Conservation (phyloP, 30 jellyfish, hydroid and myxozoan species). For the Haliclystus octoradiatus region DNA sequence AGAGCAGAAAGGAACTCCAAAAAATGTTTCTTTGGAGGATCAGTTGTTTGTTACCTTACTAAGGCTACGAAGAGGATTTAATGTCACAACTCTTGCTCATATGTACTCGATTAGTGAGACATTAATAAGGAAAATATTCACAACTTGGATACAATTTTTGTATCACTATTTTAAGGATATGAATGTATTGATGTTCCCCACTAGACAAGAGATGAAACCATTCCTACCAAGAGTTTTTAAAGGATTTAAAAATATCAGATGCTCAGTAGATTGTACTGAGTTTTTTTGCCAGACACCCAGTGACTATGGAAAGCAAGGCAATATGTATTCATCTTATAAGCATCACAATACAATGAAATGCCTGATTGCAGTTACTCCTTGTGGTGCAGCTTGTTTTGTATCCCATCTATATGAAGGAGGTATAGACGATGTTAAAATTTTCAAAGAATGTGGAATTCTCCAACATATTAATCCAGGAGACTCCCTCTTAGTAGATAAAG, state of each 20-base stretch:
- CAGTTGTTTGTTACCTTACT: constrained; percentile 7
- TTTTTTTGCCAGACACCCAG: constrained; percentile 39
- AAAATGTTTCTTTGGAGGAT: neutral
- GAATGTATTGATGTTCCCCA: constrained; percentile 47
- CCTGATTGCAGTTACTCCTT: constrained; percentile 50
- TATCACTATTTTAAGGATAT: constrained; percentile 46
- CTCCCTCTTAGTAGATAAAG: constrained; percentile 55
- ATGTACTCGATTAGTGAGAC: constrained; percentile 46
- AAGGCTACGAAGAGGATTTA: constrained; percentile 1
- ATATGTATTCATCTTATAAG: constrained; percentile 47
- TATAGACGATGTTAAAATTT: constrained; percentile 41
- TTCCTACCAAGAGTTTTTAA: constrained; percentile 35
- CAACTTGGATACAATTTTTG: constrained; percentile 54
- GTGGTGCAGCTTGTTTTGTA: constrained; percentile 20
- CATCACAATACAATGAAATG: constrained; percentile 52
- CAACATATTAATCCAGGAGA: constrained; percentile 54
- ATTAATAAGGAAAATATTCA: constrained; percentile 37
- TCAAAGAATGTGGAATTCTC: constrained; percentile 40
- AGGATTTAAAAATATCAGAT: constrained; percentile 30
- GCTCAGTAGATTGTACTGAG: constrained; percentile 59
- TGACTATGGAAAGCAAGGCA: constrained; percentile 53
- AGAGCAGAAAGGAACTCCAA: neutral
- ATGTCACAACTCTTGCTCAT: constrained; percentile 38
- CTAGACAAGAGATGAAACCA: constrained; percentile 12
- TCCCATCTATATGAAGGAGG: constrained; percentile 65